Evolutionary conservation across 1,140 invertebrate species (phyloP).

Genomic region (Pinna nobilis): DNA sequence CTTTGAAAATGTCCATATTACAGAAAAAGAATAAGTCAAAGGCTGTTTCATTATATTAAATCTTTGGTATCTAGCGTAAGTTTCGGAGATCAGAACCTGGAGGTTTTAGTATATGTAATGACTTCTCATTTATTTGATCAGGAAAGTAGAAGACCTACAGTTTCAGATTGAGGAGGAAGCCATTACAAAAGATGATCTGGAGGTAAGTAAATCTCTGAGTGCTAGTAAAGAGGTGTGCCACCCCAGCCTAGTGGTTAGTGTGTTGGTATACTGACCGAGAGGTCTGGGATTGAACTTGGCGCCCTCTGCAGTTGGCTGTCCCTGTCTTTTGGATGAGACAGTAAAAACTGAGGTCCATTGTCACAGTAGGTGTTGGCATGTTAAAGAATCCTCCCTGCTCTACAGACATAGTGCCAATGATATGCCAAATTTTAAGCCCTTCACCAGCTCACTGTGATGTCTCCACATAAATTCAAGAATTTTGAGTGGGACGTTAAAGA

Average conservation of each 20-base stretch:
- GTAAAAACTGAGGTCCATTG: neutral
- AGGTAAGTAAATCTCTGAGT: conserved; percentile 79
- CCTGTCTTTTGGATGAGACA: neutral
- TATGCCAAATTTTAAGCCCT: no score
- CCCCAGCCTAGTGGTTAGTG: neutral
- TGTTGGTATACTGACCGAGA: neutral
- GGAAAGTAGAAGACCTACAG: conserved; percentile 92
- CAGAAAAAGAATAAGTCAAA: no score
- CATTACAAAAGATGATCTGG: conserved; percentile 85
- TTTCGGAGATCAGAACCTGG: no score
- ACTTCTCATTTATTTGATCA: conserved; percentile 53
- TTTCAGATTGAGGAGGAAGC: conserved; percentile 94
- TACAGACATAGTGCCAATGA: no score
- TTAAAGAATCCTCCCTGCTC: neutral
- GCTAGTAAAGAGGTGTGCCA: no score
- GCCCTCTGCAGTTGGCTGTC: neutral
- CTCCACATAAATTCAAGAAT: no score
- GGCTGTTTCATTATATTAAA: no score
- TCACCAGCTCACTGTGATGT: no score
- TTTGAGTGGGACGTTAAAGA: no score
- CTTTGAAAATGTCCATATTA: no score
- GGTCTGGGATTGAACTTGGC: neutral
- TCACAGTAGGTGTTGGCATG: neutral
- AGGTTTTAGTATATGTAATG: no score
- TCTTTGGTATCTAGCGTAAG: no score